Evolutionary conservation across 1,140 invertebrate genomes (phyloP).

Genomic region (Lamellibrachia luymesi): DNA sequence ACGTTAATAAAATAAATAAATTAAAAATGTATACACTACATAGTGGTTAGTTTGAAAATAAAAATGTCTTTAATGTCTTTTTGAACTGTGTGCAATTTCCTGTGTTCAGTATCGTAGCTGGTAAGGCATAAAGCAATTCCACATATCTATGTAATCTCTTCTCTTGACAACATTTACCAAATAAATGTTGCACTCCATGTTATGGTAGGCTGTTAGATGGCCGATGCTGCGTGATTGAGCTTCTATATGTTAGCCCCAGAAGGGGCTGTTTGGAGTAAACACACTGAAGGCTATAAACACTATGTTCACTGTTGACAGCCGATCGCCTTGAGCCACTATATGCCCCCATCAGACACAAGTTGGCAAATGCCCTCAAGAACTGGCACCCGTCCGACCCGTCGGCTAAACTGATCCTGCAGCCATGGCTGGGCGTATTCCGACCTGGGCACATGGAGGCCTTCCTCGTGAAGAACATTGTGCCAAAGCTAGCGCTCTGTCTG

Average conservation of each 20-base stretch:
- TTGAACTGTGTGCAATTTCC: too few species aligned
- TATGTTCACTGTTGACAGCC: conserved; percentile 42
- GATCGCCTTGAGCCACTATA: conserved; percentile 79
- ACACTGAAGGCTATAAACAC: not conserved
- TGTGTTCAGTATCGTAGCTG: too few species aligned
- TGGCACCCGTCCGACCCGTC: conserved; percentile 88
- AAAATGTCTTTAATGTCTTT: too few species aligned
- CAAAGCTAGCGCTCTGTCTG: conserved; percentile 65
- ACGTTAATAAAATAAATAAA: too few species aligned
- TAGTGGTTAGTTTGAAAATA: too few species aligned
- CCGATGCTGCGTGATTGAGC: too few species aligned
- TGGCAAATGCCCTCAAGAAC: conserved; percentile 79
- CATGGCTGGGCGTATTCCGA: conserved; percentile 86
- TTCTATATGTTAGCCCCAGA: too few species aligned
- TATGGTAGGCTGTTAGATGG: too few species aligned
- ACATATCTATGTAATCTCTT: not conserved
- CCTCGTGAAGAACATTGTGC: conserved; percentile 84
- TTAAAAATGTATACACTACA: too few species aligned
- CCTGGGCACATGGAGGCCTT: conserved; percentile 81
- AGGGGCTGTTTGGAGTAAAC: too few species aligned
- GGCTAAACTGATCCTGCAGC: conserved; percentile 85
- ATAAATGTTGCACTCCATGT: too few species aligned
- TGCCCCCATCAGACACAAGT: conserved; percentile 81
- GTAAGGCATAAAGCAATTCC: not conserved
- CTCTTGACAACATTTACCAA: not conserved